Evolutionary conservation across 2,888 invertebrate species (phyloP).

Genomic region (Orchesella flavescens): DNA sequence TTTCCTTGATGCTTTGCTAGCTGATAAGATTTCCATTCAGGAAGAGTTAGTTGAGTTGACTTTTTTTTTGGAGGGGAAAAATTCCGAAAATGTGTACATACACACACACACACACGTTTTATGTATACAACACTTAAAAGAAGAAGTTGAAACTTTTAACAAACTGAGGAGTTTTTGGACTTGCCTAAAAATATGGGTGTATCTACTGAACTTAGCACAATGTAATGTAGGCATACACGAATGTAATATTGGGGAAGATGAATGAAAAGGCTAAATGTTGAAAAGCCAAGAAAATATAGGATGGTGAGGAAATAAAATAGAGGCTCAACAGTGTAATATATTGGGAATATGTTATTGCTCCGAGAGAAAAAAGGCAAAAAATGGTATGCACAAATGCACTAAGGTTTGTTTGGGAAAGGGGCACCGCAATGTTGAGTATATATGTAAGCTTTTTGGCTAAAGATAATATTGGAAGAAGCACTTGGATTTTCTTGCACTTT

Average conservation of each 20-base stretch:
- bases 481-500: conserved; percentile 1
- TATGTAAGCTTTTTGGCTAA: neutral
- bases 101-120: conserved; percentile 1
- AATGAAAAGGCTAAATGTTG: too few relatives aligned
- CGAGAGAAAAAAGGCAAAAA: neutral
- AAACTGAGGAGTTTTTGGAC: too few relatives aligned
- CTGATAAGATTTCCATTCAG: conserved; percentile 42
- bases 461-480: neutral
- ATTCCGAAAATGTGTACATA: neutral
- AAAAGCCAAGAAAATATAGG: too few relatives aligned
- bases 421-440: too few relatives aligned
- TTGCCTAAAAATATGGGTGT: too few relatives aligned
- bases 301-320: too few relatives aligned
- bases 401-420: too few relatives aligned
- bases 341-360: too few relatives aligned
- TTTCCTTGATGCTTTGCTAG: conserved; percentile 9
- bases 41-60: conserved; percentile 43
- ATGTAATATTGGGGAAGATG: too few relatives aligned
- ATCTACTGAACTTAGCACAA: too few relatives aligned
- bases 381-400: neutral
- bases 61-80: conserved; percentile 5
- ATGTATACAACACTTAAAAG: neutral
- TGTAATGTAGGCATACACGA: too few relatives aligned
- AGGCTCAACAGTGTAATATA: too few relatives aligned
- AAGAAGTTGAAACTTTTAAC: neutral